Base-by-base conservation (phyloP, 2,797 vertebrate species). In the Tolypeutes matacus region DNA sequence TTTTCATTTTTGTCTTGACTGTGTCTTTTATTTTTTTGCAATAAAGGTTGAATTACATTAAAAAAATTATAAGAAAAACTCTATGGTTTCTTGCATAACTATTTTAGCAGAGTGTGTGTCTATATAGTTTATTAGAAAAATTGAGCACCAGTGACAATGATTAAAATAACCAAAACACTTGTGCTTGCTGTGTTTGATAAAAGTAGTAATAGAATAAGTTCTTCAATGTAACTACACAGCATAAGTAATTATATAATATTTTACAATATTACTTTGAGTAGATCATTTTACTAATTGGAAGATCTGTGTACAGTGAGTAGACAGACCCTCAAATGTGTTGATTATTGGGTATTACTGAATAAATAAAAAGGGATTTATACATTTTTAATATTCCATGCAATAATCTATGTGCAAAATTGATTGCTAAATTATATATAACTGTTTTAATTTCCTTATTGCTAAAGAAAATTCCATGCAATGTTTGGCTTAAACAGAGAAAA, bases 11-110 rank as follows among this genome's bases (percentile, higher is more conserved):
- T 94, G 14, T 91, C 89, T 56, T 89, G 23, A 60, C 62, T 67
- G 36, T 36, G 65, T n/a, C 20, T 53, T 70, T 6, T 91, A 64
- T 64, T n/a, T 72, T 89, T 94, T 89, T 81, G 90, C 10, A 89
- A 42, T 95, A 96, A 96, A 96, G 29, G 62, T 65, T 49, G 53
- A 83, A 23, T 83, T n/a, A n/a, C n/a, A n/a, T n/a, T n/a, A n/a
- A n/a, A n/a, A n/a, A n/a, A n/a, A n/a, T n/a, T n/a, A n/a, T n/a
- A n/a, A n/a, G 29, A 49, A 73, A 75, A 75, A 20, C 25, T 46
- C 39, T 72, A 27, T 17, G 46, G 17, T 29, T 29, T 46, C 64
- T 65, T n/a, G 14, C 14, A 31, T 65, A 65, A 65, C 7, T 17
- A 65, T 65, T n/a, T 46, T 11, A 46, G 11, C 14, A 18, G 42